Conservation (phyloP, 2,888 invertebrate species). For the Epistrophe eligans region DNA sequence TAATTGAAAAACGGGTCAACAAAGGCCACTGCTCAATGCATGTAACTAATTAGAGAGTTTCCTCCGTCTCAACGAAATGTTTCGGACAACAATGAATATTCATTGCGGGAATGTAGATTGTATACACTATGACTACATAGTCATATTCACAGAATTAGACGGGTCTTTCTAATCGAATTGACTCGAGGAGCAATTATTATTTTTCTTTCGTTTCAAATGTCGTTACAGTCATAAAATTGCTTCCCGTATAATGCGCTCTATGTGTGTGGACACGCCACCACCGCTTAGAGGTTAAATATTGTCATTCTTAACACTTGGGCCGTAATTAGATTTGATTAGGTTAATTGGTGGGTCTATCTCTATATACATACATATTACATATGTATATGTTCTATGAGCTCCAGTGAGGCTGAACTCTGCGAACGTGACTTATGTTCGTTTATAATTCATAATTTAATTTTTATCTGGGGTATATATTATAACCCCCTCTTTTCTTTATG, state of each 20-base stretch:
- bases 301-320: conserved; percentile 78
- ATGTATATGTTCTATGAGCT: not conserved
- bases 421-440: conserved; percentile 73
- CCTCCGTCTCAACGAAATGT: conserved; percentile 73
- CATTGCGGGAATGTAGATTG: conserved; percentile 23
- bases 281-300: conserved; percentile 78
- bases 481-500: conserved; percentile 41
- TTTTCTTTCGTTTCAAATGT: conserved; percentile 35
- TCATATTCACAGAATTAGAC: conserved; percentile 65
- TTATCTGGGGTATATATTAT: conserved; percentile 68
- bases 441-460: conserved; percentile 73
- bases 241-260: conserved; percentile 52
- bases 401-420: conserved; percentile 44
- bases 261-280: conserved; percentile 75
- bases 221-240: conserved; percentile 49
- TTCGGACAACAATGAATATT: conserved; percentile 74
- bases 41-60: conserved; percentile 83
- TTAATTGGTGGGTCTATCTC: conserved; percentile 68
- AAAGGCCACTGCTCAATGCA: conserved; percentile 83
- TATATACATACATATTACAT: too few relatives aligned
- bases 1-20: conserved; percentile 85
- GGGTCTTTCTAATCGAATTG: conserved; percentile 74
- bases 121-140: conserved; percentile 27
- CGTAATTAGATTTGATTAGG: conserved; percentile 78
- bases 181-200: conserved; percentile 74